A percentile compares a stretch with the other conserved stretches of the same genome.
Evolutionary conservation across 2,113 vertebrate genomes (phyloP).

Genomic region (cat (Felis catus)): DNA sequence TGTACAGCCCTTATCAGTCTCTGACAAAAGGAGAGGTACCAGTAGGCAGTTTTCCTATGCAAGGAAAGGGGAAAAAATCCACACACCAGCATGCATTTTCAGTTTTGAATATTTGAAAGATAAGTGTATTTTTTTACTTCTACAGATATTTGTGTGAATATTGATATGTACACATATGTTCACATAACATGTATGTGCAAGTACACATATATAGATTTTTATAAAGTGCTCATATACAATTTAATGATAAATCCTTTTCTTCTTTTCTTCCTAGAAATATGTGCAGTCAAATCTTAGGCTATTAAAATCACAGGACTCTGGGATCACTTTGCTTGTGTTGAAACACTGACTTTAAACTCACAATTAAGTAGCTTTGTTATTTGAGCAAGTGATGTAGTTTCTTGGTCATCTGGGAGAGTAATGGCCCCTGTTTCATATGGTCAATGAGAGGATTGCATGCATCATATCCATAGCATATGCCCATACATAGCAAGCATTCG

Average conservation of each 20-base stretch:
- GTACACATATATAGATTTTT: accelerated
- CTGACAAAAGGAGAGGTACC: slow-evolving; percentile 34
- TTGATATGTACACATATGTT: too few relatives aligned
- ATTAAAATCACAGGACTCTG: neutral
- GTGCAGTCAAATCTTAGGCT: neutral
- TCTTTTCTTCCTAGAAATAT: neutral
- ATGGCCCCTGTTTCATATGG: neutral
- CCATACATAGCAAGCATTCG: neutral
- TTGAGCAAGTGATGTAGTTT: neutral
- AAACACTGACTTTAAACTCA: neutral
- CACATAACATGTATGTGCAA: too few relatives aligned
- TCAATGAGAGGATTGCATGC: neutral
- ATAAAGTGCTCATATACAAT: neutral
- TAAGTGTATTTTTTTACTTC: neutral
- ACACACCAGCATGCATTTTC: neutral
- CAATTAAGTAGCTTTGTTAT: neutral
- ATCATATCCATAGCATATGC: neutral
- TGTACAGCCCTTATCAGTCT: slow-evolving; percentile 61
- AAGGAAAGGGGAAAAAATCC: neutral
- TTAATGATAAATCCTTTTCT: neutral
- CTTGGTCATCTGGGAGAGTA: neutral
- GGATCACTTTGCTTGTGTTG: neutral
- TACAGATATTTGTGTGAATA: neutral
- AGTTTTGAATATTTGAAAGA: neutral
- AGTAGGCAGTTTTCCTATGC: neutral